Evolutionary conservation across 1,140 invertebrate genomes (phyloP).

Genomic region (Bombus superbus): DNA sequence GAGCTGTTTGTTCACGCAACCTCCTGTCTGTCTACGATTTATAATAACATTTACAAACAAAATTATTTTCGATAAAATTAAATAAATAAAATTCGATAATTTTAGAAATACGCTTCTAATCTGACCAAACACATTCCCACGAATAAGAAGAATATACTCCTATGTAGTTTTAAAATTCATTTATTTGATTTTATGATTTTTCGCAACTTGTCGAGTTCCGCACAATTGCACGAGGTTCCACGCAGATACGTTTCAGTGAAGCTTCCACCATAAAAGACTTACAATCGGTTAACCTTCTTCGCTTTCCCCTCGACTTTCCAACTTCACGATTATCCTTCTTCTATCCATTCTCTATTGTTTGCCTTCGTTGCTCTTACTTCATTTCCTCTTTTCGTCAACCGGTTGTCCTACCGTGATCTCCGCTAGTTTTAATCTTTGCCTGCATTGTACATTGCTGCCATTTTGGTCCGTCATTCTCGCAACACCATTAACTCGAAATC

Average conservation of each 20-base stretch:
- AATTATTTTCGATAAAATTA: not conserved
- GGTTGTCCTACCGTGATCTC: not conserved
- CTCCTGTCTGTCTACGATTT: too few relatives aligned
- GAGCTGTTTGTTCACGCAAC: not conserved
- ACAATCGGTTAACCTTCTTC: conserved; percentile 32
- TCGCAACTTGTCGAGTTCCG: not conserved
- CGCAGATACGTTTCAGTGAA: not conserved
- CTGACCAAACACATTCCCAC: too few relatives aligned
- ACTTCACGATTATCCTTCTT: not conserved
- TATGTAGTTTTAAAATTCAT: not conserved
- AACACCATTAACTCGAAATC: not conserved
- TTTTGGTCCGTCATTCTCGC: conserved; percentile 56
- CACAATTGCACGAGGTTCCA: not conserved
- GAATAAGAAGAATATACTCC: not conserved
- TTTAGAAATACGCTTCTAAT: not conserved
- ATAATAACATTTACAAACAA: not conserved
- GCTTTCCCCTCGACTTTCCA: conserved; percentile 6
- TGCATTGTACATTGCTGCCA: conserved; percentile 39
- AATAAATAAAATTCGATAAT: not conserved
- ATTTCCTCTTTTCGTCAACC: not conserved
- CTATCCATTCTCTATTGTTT: too few relatives aligned
- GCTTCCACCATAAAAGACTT: not conserved
- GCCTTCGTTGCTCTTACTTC: not conserved
- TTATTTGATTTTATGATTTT: not conserved
- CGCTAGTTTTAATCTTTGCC: not conserved